phyloP scores from a whole-genome alignment of 2,113 vertebrate genomes.

The Cichladusa arquata region DNA sequence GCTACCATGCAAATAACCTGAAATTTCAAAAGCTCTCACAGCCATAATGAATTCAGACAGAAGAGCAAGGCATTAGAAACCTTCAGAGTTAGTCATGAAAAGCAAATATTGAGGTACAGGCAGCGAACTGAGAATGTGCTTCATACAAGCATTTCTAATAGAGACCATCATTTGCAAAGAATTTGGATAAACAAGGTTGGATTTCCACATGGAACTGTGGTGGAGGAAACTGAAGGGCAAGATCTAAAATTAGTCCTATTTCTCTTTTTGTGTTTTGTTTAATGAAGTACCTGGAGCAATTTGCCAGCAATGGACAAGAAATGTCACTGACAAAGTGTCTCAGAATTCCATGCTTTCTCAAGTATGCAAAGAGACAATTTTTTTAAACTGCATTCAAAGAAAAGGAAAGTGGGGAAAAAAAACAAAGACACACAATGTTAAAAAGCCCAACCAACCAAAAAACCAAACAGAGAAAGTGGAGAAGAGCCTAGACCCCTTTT shows the following conservation, averaged over 20 bases:
- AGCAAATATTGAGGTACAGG: constrained; percentile 32
- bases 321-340: not conserved
- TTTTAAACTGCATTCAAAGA: not conserved
- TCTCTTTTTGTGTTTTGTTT: not conserved
- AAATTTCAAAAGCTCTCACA: constrained; percentile 1
- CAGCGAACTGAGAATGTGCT: not conserved
- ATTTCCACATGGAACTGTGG: not conserved
- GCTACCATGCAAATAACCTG: not conserved
- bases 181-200: constrained; percentile 32
- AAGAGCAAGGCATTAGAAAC: not conserved
- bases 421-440: not conserved
- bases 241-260: not conserved
- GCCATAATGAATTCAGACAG: not conserved
- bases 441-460: not conserved
- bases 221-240: not conserved
- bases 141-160: not conserved
- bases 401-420: not conserved
- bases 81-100: not conserved
- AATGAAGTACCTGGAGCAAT: constrained; percentile 11
- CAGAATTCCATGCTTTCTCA: not conserved
- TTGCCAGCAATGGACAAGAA: not conserved
- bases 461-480: not conserved
- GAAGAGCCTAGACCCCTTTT: not conserved
- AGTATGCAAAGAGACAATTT: not conserved
- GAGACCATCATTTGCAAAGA: not conserved